Conservation (phyloP, 2,888 invertebrate genomes). For the Syrista parreyssii region DNA sequence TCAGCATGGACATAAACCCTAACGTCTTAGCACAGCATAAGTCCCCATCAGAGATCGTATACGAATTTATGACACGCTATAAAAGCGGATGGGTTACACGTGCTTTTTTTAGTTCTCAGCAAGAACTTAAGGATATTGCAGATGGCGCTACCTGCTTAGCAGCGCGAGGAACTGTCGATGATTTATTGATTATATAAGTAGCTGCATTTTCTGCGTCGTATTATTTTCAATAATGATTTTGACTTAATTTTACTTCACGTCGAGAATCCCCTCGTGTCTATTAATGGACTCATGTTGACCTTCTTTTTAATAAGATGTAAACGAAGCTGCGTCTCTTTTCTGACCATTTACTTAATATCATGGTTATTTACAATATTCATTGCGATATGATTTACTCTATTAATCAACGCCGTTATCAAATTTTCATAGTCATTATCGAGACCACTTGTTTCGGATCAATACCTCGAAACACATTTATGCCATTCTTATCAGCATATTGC, state of each 20-base stretch:
- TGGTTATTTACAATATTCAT: neutral
- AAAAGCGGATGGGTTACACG: neutral
- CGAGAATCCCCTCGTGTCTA: neutral
- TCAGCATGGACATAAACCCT: neutral
- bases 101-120: neutral
- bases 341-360: too few species aligned
- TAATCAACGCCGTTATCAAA: neutral
- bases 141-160: neutral
- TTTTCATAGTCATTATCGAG: conserved; percentile 14
- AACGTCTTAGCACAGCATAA: neutral
- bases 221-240: neutral
- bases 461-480: conserved; percentile 11
- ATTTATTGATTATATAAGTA: neutral
- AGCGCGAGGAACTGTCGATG: neutral
- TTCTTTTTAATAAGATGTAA: too few species aligned
- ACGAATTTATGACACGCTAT: neutral
- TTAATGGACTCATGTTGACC: neutral
- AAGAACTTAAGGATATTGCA: neutral
- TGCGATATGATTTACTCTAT: neutral
- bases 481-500: neutral
- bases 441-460: conserved; percentile 9
- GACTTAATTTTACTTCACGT: neutral
- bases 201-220: neutral
- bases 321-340: too few species aligned
- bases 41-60: neutral